Evolutionary conservation across 1,140 invertebrate genomes (phyloP), one percentile per base, ranked within the genome.

Genomic region (Drosophila insularis): DNA sequence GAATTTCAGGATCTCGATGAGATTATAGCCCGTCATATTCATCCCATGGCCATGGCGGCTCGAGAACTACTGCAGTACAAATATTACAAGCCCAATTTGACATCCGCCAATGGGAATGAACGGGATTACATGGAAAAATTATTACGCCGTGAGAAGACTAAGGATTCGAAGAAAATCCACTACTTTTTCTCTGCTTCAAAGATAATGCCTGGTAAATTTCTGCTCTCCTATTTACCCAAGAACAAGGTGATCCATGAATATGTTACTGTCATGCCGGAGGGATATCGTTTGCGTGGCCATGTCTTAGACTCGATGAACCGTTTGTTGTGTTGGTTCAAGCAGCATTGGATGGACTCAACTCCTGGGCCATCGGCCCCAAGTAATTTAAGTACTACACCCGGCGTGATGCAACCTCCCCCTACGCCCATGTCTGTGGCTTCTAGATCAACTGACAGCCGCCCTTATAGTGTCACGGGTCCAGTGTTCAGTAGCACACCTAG

Each of bases 1-100:
- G 97, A 98, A 85, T 99, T 98, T 93, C 98, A 99, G 93, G 99
- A 99, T 93, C 92, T 99, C 13, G 99, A 99, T 93, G 99, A 99
- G 96, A 99, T 99, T 54, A 97, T 99, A 40, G 98, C 98, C 0
- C 94, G 98, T 6, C 95, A 99, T 92, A 95, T 99, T 4, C 98
- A 97, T 74, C 99, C 98, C 0, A 99, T 99, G 98, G 98, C 98
- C 2, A 94, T 95, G 0, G 96, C 96, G 90, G 97, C 97, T 1
- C 94, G 97, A 1, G 98, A 99, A 90, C 93, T 99, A 23, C 92
- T 98, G 11, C 94, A 95, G 17, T 99, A 98, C 91, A 98, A 98
- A 89, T 99, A 99, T 90, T 99, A 96, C 91, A 95, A 95, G 93
- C 95, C 54, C 92, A 94, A 11, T 94, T 95, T 35, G 93, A 94